These are phyloP conservation scores for Mormyrus lacerda DNA, from an alignment of 2,113 vertebrate genomes.

Conservation along the genomic window DNA sequence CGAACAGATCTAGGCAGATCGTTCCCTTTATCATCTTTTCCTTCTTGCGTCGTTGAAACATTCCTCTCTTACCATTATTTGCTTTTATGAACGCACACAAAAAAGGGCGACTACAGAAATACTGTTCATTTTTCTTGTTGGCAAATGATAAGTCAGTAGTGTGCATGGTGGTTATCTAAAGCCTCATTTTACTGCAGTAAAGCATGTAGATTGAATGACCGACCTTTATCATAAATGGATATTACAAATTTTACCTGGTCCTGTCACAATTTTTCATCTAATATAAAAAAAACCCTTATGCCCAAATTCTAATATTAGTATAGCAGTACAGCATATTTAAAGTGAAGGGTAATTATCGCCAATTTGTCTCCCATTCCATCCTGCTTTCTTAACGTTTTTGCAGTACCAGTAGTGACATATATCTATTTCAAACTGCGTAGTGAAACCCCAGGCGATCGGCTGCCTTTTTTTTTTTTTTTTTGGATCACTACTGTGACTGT, in stretches of 20 bases:
- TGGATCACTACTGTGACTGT: slow-evolving; percentile 43
- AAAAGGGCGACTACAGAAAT: slow-evolving; percentile 34
- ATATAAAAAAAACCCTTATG: neutral
- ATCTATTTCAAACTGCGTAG: slow-evolving; percentile 4
- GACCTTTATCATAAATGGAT: neutral
- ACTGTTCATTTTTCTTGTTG: slow-evolving; percentile 30
- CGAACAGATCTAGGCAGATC: neutral
- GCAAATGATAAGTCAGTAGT: slow-evolving; percentile 4
- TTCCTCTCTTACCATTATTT: slow-evolving; percentile 44
- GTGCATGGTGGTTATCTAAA: neutral
- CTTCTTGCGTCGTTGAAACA: slow-evolving; percentile 37
- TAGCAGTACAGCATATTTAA: neutral
- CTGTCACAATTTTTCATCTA: neutral
- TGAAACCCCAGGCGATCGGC: slow-evolving; percentile 15
- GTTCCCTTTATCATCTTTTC: neutral
- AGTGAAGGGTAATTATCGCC: slow-evolving; percentile 3
- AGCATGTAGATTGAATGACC: neutral
- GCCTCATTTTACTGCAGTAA: neutral
- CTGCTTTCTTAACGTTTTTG: neutral
- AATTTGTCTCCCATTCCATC: neutral
- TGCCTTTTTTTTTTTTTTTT: slow-evolving; percentile 29
- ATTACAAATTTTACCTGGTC: neutral
- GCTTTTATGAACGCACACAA: slow-evolving; percentile 50
- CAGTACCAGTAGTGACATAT: neutral
- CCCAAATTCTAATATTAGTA: neutral